phyloP scores from a whole-genome alignment of 2,797 vertebrate species.

The Macroramphosus scolopax region DNA sequence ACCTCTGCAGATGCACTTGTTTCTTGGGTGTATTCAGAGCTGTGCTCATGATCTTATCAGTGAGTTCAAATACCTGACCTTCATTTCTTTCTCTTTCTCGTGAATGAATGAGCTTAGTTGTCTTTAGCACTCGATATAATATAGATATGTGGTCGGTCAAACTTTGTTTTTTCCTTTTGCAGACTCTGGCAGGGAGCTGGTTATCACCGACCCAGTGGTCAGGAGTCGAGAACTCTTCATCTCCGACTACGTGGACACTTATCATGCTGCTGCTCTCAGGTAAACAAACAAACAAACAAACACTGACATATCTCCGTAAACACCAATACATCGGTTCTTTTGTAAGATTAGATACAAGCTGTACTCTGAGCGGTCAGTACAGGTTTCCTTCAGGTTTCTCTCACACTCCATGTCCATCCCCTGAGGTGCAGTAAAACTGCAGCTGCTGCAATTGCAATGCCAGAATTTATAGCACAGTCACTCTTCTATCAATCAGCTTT shows the following conservation, averaged over 20 bases:
- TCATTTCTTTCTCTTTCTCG: slow-evolving; percentile 20
- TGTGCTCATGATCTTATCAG: slow-evolving; percentile 38
- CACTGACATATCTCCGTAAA: neutral
- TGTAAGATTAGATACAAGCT: no score
- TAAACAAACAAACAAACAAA: slow-evolving; percentile 55
- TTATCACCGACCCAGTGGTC: slow-evolving; percentile 97
- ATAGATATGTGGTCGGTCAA: neutral
- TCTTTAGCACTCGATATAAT: slow-evolving; percentile 3
- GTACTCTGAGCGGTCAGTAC: no score
- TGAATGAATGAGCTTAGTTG: slow-evolving; percentile 6
- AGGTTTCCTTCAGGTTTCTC: neutral
- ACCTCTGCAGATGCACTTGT: slow-evolving; percentile 37
- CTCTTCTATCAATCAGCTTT: neutral
- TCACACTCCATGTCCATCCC: neutral
- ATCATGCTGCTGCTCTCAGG: slow-evolving; percentile 98
- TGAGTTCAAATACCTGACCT: slow-evolving; percentile 12
- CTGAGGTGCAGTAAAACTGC: neutral
- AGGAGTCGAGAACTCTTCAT: slow-evolving; percentile 99
- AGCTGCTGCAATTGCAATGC: neutral
- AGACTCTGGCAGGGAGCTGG: slow-evolving; percentile 97
- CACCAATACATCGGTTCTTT: neutral
- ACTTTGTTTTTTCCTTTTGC: slow-evolving; percentile 29
- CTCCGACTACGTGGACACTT: slow-evolving; percentile 97
- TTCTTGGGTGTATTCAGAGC: slow-evolving; percentile 9
- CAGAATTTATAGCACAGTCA: neutral